phyloP scores from a whole-genome alignment of 2,113 vertebrate species.

The Indicator indicator region DNA sequence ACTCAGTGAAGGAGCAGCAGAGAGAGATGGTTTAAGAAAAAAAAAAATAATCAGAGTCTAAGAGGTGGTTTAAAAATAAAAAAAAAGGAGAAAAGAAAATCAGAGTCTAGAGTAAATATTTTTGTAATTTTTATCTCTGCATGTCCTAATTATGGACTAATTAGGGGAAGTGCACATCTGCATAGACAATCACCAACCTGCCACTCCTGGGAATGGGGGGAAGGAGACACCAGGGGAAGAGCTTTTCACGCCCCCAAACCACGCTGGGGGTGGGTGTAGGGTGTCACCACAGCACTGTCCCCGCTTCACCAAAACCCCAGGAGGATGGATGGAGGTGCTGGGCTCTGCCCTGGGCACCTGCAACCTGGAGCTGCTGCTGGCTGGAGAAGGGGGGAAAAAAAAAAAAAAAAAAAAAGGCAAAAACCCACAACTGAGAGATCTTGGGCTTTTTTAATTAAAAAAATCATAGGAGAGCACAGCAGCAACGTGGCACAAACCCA shows the following conservation, averaged over 20 bases:
- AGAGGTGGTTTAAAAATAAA: slow-evolving; percentile 19
- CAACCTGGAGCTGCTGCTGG: fast-evolving
- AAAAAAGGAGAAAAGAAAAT: neutral
- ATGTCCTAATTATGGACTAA: slow-evolving; percentile 26
- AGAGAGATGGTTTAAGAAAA: slow-evolving; percentile 5
- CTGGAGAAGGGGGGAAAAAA: neutral
- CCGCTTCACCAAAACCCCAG: no score
- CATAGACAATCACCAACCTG: slow-evolving; percentile 38
- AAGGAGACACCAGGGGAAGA: neutral
- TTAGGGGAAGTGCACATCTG: slow-evolving; percentile 18
- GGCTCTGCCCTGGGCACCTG: neutral
- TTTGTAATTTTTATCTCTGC: slow-evolving; percentile 54
- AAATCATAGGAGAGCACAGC: neutral
- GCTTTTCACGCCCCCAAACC: neutral
- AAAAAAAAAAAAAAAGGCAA: no score
- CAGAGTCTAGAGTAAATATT: slow-evolving; percentile 41
- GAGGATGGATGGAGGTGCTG: no score
- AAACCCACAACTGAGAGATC: neutral
- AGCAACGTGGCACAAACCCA: fast-evolving
- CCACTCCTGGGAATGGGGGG: neutral
- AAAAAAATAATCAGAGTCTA: neutral
- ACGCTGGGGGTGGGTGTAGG: no score
- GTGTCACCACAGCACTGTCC: no score
- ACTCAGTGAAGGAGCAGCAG: neutral
- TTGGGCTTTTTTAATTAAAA: neutral